Base-by-base conservation (phyloP, 2,113 vertebrate species). In the Colossoma macropomum region DNA sequence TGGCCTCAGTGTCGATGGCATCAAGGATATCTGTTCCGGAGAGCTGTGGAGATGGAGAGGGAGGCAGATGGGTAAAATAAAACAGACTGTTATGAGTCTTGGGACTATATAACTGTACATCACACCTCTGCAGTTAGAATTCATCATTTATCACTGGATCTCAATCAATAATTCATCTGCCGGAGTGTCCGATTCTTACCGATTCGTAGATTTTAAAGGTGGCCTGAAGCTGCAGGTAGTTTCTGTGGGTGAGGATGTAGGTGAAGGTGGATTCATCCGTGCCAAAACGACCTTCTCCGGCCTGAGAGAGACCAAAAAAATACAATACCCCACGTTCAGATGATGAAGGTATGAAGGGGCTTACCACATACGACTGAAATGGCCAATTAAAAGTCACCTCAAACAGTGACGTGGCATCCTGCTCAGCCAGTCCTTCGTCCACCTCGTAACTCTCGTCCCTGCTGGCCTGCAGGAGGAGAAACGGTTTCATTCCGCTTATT, bases 181-280 rank as follows among this genome's bases (percentile, higher is more conserved):
- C 1, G 15, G n/a, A 80, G 21, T n/a, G 5, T 70, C 28, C 32
- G 32, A 28, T 74, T 19, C 91, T 38, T 89, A 95, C 94, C 54
- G 89, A 84, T 87, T 94, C 94, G 3, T 95, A 95, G 66, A 72
- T 65, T 81, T 94, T 95, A 73, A 95, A 95, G 38, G 92, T 95
- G 90, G 94, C 93, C 89, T 95, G 94, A 30, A 95, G 94, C 90
- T 95, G 94, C 87, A 95, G 60, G 91, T 95, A 94, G 92, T 95
- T 95, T 89, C 93, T 94, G 89, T 93, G 92, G 1, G 92, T 86
- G 87, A 95, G 92, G 87, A 95, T 93, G 89, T 82, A 87, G 88
- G 80, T 94, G 86, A 95, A 95, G 56, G 93, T 94, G 0, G 93
- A 92, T 89, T 95, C 94, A 16, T 95, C 94, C 1, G 94, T 95